phyloP scores from a whole-genome alignment of 1,140 invertebrate species.

The Drosophila fuyamai region DNA sequence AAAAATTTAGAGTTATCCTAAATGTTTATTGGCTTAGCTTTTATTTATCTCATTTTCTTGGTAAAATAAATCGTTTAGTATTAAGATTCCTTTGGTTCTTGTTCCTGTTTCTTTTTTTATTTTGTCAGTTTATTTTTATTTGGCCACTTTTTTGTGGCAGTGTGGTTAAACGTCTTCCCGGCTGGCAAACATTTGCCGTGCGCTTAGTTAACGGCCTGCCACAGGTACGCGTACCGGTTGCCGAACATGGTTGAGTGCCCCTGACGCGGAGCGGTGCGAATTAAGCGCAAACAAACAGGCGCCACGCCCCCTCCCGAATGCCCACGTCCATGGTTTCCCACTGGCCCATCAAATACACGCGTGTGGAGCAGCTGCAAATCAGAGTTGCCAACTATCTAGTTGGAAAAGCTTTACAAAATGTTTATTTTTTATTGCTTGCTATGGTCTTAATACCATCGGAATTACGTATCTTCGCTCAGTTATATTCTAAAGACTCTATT shows the following conservation, averaged over 20 bases:
- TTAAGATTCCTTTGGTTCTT: too few species aligned
- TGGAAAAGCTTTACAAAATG: neutral
- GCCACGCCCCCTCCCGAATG: slow-evolving; percentile 1
- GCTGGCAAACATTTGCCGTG: slow-evolving; percentile 77
- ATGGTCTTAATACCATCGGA: too few species aligned
- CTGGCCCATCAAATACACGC: slow-evolving; percentile 74
- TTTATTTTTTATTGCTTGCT: neutral
- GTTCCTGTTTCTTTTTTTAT: too few species aligned
- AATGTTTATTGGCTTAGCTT: too few species aligned
- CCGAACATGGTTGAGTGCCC: slow-evolving; percentile 70
- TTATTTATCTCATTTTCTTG: too few species aligned
- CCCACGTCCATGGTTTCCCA: slow-evolving; percentile 26
- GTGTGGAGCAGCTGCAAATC: slow-evolving; percentile 33
- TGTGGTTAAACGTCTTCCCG: slow-evolving; percentile 71
- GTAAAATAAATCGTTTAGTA: too few species aligned
- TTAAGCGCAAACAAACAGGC: slow-evolving; percentile 65
- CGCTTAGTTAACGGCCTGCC: slow-evolving; percentile 80
- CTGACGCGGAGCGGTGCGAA: slow-evolving; percentile 38
- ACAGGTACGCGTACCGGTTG: slow-evolving; percentile 69
- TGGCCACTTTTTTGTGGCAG: neutral
- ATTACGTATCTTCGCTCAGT: too few species aligned
- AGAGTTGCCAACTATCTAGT: slow-evolving; percentile 6
- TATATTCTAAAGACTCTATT: too few species aligned
- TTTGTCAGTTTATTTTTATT: neutral
- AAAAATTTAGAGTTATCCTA: too few species aligned